Evolutionary conservation across 2,888 invertebrate genomes (phyloP), one percentile per base, ranked within the genome.

Genomic region (Rotaria magnacalcarata): DNA sequence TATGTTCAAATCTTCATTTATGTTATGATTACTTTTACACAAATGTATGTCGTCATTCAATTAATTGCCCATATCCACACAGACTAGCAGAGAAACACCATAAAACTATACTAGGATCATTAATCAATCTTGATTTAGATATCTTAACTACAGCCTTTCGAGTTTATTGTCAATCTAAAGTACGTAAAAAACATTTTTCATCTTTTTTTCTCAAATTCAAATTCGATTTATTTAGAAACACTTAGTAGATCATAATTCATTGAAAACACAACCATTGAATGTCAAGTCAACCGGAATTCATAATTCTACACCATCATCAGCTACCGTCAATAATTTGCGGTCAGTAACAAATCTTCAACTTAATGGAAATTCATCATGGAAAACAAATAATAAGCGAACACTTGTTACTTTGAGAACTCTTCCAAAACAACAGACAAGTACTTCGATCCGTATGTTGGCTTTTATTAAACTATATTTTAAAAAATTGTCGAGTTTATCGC

Each of bases 1-100:
- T n/a, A 47, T 80, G 80, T 47, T 1, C 43, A 24, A 47, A 80
- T 47, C n/a, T 80, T 19, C 80, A 80, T n/a, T 24, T 80, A 14
- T 80, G 80, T n/a, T 80, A 80, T n/a, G 80, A 80, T 24, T 47
- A 80, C 47, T 80, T 67, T 19, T 67, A 47, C 24, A 80, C 80
- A n/a, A 80, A n/a, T 47, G 21, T n/a, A n/a, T 80, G 80, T 47
- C 80, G 80, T n/a, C 43, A 19, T 24, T 43, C 43, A 11, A 5
- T 7, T 1, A 80, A 47, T 47, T 80, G 80, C 47, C 47, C 43
- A 43, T 47, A 80, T 80, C 47, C 80, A 47, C 80, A 80, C 47
- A 3, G 4, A 47, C n/a, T 80, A 80, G 24, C 11, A 11, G 24
- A 43, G 0, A 47, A 47, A n/a, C 3, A 16, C 2, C 80, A 80